These are phyloP conservation scores for Piaya cayana DNA, from an alignment of 2,113 vertebrate species.

Conservation along the genomic window DNA sequence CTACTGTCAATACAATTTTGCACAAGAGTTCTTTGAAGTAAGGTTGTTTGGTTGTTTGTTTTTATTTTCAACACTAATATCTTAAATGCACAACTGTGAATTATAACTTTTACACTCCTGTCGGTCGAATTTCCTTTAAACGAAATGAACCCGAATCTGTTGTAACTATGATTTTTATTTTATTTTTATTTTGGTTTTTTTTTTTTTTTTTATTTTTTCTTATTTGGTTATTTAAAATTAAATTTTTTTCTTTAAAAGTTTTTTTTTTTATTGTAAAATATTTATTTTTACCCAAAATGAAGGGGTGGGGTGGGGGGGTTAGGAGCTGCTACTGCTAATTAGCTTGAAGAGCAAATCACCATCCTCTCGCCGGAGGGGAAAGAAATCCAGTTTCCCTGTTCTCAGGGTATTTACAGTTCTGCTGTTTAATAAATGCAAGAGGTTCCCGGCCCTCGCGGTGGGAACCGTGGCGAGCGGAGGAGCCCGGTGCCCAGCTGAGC, in stretches of 20 bases:
- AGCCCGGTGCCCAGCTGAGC: not conserved
- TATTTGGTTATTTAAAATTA: too few relatives aligned
- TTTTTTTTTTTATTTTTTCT: too few relatives aligned
- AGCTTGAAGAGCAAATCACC: constrained; percentile 50
- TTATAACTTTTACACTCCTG: constrained; percentile 67
- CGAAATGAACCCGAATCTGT: constrained; percentile 49
- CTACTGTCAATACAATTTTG: constrained; percentile 65
- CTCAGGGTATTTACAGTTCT: constrained; percentile 54
- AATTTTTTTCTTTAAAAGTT: too few relatives aligned
- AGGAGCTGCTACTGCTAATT: constrained; percentile 56
- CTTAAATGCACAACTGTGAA: constrained; percentile 72
- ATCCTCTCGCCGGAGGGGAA: constrained; percentile 12
- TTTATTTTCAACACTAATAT: constrained; percentile 67
- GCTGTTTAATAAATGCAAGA: constrained; percentile 15
- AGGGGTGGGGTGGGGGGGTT: too few relatives aligned
- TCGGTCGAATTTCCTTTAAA: constrained; percentile 66
- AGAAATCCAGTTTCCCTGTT: constrained; percentile 46
- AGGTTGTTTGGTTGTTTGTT: too few relatives aligned
- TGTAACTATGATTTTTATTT: constrained; percentile 53
- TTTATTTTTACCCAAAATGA: too few relatives aligned
- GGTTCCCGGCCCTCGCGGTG: not conserved
- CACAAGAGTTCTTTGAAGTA: constrained; percentile 66
- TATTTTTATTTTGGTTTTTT: constrained; percentile 61
- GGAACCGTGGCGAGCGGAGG: not conserved
- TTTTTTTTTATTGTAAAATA: too few relatives aligned